Evolutionary conservation across 2,797 vertebrate genomes (phyloP).

Genomic region (Agapornis canus): DNA sequence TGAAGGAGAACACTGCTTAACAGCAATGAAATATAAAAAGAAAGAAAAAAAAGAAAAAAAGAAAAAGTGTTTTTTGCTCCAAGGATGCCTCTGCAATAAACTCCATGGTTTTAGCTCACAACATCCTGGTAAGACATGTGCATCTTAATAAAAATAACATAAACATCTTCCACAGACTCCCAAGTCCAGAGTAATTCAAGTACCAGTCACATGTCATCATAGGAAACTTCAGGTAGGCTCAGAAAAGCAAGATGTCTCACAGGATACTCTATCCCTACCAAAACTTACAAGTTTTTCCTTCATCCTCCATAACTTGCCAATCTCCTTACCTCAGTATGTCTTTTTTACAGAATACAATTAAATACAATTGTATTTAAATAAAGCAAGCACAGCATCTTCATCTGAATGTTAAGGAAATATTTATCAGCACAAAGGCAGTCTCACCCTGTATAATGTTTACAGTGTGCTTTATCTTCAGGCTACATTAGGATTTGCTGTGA

Average conservation of each 20-base stretch:
- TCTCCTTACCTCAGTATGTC: background rate
- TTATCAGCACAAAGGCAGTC: conserved; percentile 11
- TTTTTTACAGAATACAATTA: background rate
- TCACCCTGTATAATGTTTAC: background rate
- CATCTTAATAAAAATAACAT: background rate
- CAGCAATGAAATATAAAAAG: background rate
- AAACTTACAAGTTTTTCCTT: background rate
- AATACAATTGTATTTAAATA: background rate
- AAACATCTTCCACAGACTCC: background rate
- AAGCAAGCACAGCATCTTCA: conserved; percentile 13
- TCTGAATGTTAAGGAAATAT: conserved; percentile 31
- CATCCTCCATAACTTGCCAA: background rate
- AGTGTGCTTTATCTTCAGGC: conserved; percentile 31
- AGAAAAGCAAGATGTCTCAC: background rate
- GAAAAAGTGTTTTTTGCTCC: background rate
- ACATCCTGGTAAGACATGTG: background rate
- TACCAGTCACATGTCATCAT: background rate
- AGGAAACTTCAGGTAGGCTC: background rate
- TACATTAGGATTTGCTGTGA: conserved; percentile 51
- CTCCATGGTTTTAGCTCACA: background rate
- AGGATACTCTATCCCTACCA: background rate
- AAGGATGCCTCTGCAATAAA: background rate
- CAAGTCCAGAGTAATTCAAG: background rate
- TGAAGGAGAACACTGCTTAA: background rate
- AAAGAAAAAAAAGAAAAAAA: too few relatives aligned